Evolutionary conservation across 2,113 vertebrate genomes (phyloP).

Genomic region (Alligator sinensis): DNA sequence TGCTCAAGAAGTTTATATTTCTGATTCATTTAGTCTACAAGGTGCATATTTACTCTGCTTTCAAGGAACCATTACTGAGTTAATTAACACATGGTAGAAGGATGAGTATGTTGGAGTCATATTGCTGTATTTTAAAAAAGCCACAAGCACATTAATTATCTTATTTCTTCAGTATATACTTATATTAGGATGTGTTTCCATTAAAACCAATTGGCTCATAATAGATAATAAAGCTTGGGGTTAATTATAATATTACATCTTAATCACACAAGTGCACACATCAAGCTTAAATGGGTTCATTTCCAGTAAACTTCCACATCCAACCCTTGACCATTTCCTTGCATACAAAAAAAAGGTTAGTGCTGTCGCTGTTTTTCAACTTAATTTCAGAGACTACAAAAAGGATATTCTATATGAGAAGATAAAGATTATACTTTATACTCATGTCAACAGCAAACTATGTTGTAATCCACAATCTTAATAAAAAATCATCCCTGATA

Average conservation of each 20-base stretch:
- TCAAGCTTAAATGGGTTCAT: background rate
- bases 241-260: background rate
- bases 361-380: background rate
- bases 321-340: background rate
- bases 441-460: conserved; percentile 10
- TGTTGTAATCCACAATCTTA: conserved; percentile 60
- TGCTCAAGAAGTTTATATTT: no score
- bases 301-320: background rate
- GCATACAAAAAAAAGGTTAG: conserved; percentile 6
- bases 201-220: background rate
- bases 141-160: background rate
- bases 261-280: background rate
- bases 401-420: conserved; percentile 29
- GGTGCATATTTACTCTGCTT: no score
- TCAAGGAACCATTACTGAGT: no score
- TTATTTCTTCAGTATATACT: conserved; percentile 26
- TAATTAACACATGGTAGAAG: background rate
- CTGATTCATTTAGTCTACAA: no score
- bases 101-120: background rate
- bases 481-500: conserved; percentile 5
- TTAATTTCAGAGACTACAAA: background rate
- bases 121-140: conserved; percentile 5
- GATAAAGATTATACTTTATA: conserved; percentile 50
- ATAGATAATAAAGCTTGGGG: background rate
- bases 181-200: background rate